Base-by-base conservation (phyloP, 2,113 vertebrate species). In the Oxyruncus cristatus region DNA sequence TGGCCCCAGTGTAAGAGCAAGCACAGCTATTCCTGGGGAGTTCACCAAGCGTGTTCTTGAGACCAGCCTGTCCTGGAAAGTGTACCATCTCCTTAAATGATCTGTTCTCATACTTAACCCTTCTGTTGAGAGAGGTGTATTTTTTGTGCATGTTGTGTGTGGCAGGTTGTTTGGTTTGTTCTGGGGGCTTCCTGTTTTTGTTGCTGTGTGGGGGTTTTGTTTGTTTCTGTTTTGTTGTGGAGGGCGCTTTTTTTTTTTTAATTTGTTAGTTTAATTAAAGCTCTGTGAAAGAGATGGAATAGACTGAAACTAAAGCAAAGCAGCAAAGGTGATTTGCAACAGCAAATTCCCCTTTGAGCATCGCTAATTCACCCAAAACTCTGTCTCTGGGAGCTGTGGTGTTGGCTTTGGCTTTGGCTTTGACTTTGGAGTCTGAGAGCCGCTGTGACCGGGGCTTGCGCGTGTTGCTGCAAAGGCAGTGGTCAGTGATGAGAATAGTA, bases 301-400 rank as follows among this genome's bases (percentile, higher is more conserved):
- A 12, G 19, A 49, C 28, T 30, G 35, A 18, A 77, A 42, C 11
- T 32, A 49, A 91, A 55, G 28, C 37, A 53, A 53, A 5, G 41
- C 11, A 49, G 26, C 11, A 8, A 32, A 39, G 67, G 8, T 14
- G 6, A 14, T 33, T 83, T 50, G 26, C 21, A 56, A 16, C 14
- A 44, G 2, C 8, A n/a, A n/a, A 5, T 77, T 76, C 6, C 7
- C 44, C 26, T 32, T 33, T 4, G 18, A 33, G 18, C 0, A 0
- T 6, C 35, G 35, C 10, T 15, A 8, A 3, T 28, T 55, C 32
- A 3, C 27, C 68, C 11, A 8, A 15, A 32, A 33, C 30, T 32
- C 20, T 32, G 20, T 26, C 35, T 39, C 50, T 17, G 27, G 49
- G 39, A 85, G 13, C 49, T 18, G 14, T 9, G 33, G 52, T 23